phyloP scores from a whole-genome alignment of 2,113 vertebrate genomes.

The Vulpes vulpes region DNA sequence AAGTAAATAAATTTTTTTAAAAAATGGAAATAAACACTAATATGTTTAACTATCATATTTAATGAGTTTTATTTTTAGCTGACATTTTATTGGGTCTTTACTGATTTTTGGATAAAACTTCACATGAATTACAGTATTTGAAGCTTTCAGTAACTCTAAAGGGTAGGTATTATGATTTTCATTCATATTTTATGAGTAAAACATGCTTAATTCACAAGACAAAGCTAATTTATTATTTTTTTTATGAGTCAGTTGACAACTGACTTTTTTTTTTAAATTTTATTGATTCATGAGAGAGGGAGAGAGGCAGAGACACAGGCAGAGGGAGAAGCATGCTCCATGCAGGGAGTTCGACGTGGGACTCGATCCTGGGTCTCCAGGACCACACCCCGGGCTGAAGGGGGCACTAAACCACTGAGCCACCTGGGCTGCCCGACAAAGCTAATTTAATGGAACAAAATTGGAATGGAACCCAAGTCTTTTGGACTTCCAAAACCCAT shows the following conservation, averaged over 20 bases:
- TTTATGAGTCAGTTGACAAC: too few relatives aligned
- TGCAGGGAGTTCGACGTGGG: too few relatives aligned
- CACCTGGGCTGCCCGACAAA: too few relatives aligned
- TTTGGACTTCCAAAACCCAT: background rate
- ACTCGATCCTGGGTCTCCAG: too few relatives aligned
- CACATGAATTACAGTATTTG: constrained; percentile 9
- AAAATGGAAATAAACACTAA: background rate
- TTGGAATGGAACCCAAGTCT: background rate
- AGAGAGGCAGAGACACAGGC: too few relatives aligned
- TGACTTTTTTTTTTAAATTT: too few relatives aligned
- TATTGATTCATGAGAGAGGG: too few relatives aligned
- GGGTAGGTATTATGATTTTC: background rate
- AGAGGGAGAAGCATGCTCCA: too few relatives aligned
- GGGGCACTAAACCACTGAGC: too few relatives aligned
- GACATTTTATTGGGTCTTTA: background rate
- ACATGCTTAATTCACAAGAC: background rate
- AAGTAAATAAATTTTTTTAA: background rate
- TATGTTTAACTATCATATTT: constrained; percentile 1
- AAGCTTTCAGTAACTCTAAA: background rate
- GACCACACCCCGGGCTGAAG: too few relatives aligned
- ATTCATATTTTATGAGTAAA: constrained; percentile 48
- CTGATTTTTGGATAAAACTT: constrained; percentile 19
- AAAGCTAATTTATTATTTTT: constrained; percentile 13
- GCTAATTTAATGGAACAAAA: constrained; percentile 45
- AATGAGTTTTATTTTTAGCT: constrained; percentile 51